Evolutionary conservation across 2,113 vertebrate species (phyloP).

Genomic region (Anarrhichthys ocellatus): DNA sequence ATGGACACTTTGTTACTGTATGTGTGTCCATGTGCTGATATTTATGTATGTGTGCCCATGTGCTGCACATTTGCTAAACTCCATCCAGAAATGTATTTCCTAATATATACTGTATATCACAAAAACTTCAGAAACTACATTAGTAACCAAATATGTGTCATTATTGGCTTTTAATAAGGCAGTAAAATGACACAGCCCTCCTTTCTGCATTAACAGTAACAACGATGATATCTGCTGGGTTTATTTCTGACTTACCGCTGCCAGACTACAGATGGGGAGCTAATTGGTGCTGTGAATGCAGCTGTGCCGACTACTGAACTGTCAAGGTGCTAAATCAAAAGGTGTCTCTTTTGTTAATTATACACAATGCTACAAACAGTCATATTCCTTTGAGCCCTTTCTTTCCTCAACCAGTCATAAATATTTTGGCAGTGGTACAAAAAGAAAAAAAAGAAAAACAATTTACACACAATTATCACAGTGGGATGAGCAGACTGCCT

Average conservation of each 20-base stretch:
- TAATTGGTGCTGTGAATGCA: constrained; percentile 79
- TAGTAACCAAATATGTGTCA: neutral
- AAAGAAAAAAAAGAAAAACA: constrained; percentile 65
- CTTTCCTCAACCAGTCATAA: constrained; percentile 67
- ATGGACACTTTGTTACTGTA: neutral
- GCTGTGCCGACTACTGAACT: constrained; percentile 72
- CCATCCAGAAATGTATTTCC: neutral
- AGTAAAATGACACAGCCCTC: constrained; percentile 31
- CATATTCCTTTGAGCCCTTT: constrained; percentile 69
- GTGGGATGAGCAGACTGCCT: constrained; percentile 74
- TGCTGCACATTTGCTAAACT: neutral
- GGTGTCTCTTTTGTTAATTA: constrained; percentile 83
- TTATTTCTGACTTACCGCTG: constrained; percentile 20
- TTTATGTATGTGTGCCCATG: neutral
- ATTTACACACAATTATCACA: constrained; percentile 85
- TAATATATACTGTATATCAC: neutral
- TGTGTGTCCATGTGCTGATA: neutral
- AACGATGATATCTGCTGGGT: constrained; percentile 45
- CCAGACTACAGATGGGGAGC: constrained; percentile 79
- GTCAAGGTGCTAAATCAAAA: constrained; percentile 77
- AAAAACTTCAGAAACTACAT: neutral
- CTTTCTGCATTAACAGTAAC: constrained; percentile 50
- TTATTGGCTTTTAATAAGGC: constrained; percentile 11
- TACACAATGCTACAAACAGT: constrained; percentile 79
- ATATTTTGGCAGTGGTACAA: constrained; percentile 77